Base-by-base conservation (phyloP, 2,888 invertebrate genomes). In the Sminthurides aquaticus region DNA sequence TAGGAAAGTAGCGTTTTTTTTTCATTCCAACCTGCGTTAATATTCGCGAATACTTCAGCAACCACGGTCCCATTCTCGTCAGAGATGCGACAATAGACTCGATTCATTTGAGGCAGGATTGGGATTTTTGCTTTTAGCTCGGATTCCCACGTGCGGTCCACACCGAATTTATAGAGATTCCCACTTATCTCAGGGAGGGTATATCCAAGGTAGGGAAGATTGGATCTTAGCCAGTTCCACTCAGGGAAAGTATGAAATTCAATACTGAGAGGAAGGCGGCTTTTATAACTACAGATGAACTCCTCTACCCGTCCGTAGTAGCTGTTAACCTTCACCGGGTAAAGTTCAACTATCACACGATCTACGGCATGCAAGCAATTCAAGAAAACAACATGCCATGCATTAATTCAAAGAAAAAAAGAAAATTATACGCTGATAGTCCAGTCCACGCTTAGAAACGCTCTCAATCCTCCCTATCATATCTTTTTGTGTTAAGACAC, bases 221-320 rank as follows among this genome's bases (percentile, higher is more conserved):
- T 62, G 3, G 67, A 60, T 26, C 67, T 18, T 3, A 71, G 67
- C 69, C 67, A 69, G 28, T 61, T 62, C 69, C 69, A 71, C 8
- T 71, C 68, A 59, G 72, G 74, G 54, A 62, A 62, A 34, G 72
- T 72, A 3, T 55, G 75, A 73, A 82, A 79, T 70, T 78, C 75
- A 71, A 82, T 79, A 68, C 77, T 74, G 74, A 81, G 76, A 57
- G 67, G 70, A 56, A 79, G 78, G 60, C 75, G 71, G 72, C 80
- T 80, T 66, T 79, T 76, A 76, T 82, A 84, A 67, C 79, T 80
- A 78, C 84, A 84, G 67, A 77, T 79, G 76, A 83, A 81, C 67
- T 73, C 74, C 66, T 82, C 78, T 69, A 76, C 70, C 57, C 78
- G 76, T 65, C 81, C 79, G 52, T 79, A 77, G 52, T 78, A 76